Evolutionary conservation across 2,113 vertebrate species (phyloP).

Genomic region (Rana temporaria): DNA sequence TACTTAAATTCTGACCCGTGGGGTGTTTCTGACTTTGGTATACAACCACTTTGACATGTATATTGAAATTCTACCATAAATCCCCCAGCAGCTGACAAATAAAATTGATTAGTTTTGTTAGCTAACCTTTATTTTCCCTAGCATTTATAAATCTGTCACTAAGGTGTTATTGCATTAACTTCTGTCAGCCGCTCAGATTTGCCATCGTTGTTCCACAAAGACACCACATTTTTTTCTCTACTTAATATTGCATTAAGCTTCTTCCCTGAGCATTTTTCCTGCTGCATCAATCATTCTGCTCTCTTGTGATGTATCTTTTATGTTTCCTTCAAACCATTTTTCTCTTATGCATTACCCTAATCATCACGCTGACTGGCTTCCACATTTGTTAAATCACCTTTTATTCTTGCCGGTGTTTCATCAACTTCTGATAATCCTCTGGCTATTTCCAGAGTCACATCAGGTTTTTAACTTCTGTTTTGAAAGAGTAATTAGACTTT

Average conservation of each 20-base stretch:
- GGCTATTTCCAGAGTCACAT: slow-evolving; percentile 39
- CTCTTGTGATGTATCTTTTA: slow-evolving; percentile 57
- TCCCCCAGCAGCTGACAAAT: slow-evolving; percentile 37
- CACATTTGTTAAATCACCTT: slow-evolving; percentile 55
- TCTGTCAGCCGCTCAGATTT: slow-evolving; percentile 54
- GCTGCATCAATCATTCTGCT: slow-evolving; percentile 51
- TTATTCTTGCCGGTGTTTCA: slow-evolving; percentile 50
- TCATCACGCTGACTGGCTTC: slow-evolving; percentile 42
- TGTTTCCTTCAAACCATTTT: slow-evolving; percentile 53
- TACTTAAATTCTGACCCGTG: not conserved
- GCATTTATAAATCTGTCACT: slow-evolving; percentile 55
- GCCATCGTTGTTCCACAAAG: slow-evolving; percentile 39
- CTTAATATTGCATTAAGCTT: slow-evolving; percentile 54
- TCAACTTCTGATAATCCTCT: slow-evolving; percentile 52
- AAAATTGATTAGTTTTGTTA: slow-evolving; percentile 55
- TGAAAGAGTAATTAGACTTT: slow-evolving; percentile 45
- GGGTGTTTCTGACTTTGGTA: slow-evolving; percentile 9
- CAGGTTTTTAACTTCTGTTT: slow-evolving; percentile 49
- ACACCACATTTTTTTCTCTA: slow-evolving; percentile 40
- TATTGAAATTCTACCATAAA: slow-evolving; percentile 33
- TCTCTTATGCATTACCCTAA: slow-evolving; percentile 56
- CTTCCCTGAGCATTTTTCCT: slow-evolving; percentile 32
- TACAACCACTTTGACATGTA: slow-evolving; percentile 9
- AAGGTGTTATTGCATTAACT: slow-evolving; percentile 50
- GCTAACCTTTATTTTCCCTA: slow-evolving; percentile 55